Base-by-base conservation (phyloP, 2,113 vertebrate genomes). In the Octodon degus region DNA sequence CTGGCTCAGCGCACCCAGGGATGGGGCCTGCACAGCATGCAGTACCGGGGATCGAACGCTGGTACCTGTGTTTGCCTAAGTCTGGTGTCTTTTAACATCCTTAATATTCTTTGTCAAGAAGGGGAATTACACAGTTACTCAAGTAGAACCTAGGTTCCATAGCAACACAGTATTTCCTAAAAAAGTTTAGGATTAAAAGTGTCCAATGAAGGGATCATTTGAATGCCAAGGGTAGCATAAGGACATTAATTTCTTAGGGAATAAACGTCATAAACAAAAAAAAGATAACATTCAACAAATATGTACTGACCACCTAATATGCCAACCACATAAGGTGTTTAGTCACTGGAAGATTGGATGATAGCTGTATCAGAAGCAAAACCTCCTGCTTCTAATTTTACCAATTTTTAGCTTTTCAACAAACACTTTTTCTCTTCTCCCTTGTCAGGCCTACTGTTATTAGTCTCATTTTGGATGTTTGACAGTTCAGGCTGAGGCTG, bases 211-310 rank as follows among this genome's bases (percentile, higher is more conserved):
- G 19, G n/a, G 50, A 70, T 60, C 12, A 2, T 68, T 13, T 11
- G 50, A 58, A 80, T 93, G 93, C 72, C 19, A 96, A 93, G n/a
- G 72, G 88, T 93, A 95, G 95, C 87, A 93, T 80, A 4, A 60
- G 50, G 79, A 72, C 63, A 93, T 1, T 62, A 58, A 74, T 74
- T 85, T 91, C 34, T 50, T 19, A 74, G 34, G 25, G 20, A 72
- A 74, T 63, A 80, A 76, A 30, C 14, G 55, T 90, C 25, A 47
- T 25, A 91, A 85, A 85, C 5, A 47, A 70, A 74, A 24, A 74
- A 25, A 89, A 62, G 8, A n/a, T 27, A 47, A 88, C 60, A 74
- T 4, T 90, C 53, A 50, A 88, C 13, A 53, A 60, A 16, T 16
- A n/a, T 1, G 2, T 58, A 65, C 4, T 84, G 30, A 67, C 27